Evolutionary conservation across 2,113 vertebrate species (phyloP), one percentile per base, ranked within the genome.

Genomic region (Odontesthes bonariensis): DNA sequence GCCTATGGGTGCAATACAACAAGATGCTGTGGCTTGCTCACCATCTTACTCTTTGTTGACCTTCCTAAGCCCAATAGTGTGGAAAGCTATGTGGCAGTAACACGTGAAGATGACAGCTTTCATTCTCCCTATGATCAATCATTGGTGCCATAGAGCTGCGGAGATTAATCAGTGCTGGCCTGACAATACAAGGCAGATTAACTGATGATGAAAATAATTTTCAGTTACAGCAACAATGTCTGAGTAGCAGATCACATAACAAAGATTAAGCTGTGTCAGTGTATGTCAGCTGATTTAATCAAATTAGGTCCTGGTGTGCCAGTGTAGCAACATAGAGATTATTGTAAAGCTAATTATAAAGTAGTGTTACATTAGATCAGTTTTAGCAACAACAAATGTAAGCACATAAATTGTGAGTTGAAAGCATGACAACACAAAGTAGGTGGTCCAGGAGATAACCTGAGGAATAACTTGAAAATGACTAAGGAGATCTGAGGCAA

Each of bases 1-100:
- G 27, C 13, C 35, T 12, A 0, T 20, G 56, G 56, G 84, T 81
- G 84, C 86, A 91, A 59, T 89, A 83, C 86, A 79, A 56, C 14
- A 10, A 72, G 52, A 59, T 56, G 69, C 35, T 14, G 38, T 17
- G 13, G 57, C n/a, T 58, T 1, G 9, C 19, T 67, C 59, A n/a
- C 52, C 19, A 22, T 69, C 10, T 31, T 38, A 5, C 6, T 19
- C 17, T 33, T n/a, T 31, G 42, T 55, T n/a, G 58, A 51, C 49
- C 60, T 3, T 53, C 23, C 42, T 0, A 10, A 35, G 31, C 27
- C 17, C 23, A 13, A 35, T 8, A 12, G 58, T 19, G 47, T 31
- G 12, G 3, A 12, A 65, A 40, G 57, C 42, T 32, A 40, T 42
- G 31, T 17, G 61, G 31, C 27, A 47, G 35, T n/a, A 44, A 38